A percentile compares a stretch with the other conserved stretches of the same genome.
phyloP scores from a whole-genome alignment of 2,797 vertebrate genomes.

The Coregonus sp. region DNA sequence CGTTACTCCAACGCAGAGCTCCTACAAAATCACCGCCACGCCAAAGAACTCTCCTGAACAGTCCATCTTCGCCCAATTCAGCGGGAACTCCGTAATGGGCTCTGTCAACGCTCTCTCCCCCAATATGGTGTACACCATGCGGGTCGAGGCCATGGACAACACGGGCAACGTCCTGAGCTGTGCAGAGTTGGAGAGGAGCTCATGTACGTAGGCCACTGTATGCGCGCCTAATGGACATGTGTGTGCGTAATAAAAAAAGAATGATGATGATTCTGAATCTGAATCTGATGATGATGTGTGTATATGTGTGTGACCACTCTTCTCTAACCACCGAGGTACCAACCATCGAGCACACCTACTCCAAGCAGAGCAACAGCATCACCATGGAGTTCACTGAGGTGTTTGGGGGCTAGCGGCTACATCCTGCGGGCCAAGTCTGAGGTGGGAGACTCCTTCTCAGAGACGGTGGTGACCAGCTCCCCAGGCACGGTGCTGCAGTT shows the following conservation, averaged over 20 bases:
- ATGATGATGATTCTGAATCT: not conserved
- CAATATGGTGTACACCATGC: slow-evolving; percentile 73
- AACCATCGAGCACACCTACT: slow-evolving; percentile 81
- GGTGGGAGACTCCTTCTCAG: slow-evolving; percentile 74
- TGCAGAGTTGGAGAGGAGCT: slow-evolving; percentile 64
- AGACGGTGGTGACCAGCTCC: slow-evolving; percentile 76
- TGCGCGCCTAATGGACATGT: not conserved
- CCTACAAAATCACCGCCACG: slow-evolving; percentile 78
- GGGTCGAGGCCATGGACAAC: slow-evolving; percentile 79
- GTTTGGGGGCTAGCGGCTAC: slow-evolving; percentile 82
- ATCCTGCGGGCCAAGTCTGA: slow-evolving; percentile 74
- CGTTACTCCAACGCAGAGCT: slow-evolving; percentile 64
- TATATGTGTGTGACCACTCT: not conserved
- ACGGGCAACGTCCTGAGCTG: slow-evolving; percentile 67
- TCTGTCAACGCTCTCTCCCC: slow-evolving; percentile 76
- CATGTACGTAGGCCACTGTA: slow-evolving; percentile 59
- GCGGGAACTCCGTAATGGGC: slow-evolving; percentile 72
- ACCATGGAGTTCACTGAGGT: slow-evolving; percentile 85
- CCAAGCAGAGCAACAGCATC: slow-evolving; percentile 88
- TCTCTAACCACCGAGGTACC: slow-evolving; percentile 68
- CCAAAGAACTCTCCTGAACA: slow-evolving; percentile 63
- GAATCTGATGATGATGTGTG: not conserved
- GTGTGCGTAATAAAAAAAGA: not conserved
- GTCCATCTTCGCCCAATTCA: slow-evolving; percentile 68
- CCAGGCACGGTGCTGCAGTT: slow-evolving; percentile 81